Evolutionary conservation across 1,140 invertebrate genomes (phyloP).

Genomic region (Goniozus legneri): DNA sequence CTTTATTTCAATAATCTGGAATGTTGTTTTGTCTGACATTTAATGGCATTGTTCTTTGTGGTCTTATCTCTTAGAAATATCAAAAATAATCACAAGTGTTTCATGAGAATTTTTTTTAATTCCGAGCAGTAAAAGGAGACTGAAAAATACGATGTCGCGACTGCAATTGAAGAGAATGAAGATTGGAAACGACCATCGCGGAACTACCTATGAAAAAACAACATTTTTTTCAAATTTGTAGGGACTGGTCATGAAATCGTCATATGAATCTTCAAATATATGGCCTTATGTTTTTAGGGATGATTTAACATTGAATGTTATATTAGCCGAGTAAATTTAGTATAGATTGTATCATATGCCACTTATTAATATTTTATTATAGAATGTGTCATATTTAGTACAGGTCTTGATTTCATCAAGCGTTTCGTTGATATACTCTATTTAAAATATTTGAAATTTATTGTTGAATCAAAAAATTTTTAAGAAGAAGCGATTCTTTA

Average conservation of each 20-base stretch:
- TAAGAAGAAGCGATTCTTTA: no score
- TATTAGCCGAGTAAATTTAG: conserved; percentile 21
- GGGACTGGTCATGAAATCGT: conserved; percentile 12
- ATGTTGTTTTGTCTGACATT: neutral
- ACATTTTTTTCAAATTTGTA: conserved; percentile 7
- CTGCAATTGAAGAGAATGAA: neutral
- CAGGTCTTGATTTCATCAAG: no score
- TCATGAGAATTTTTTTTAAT: conserved; percentile 14
- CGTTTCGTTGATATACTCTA: no score
- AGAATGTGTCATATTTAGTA: no score
- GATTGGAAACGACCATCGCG: neutral
- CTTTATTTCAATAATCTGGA: neutral
- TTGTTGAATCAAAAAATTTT: no score
- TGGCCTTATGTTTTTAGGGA: conserved; percentile 21
- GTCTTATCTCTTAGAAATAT: neutral
- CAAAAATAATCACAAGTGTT: neutral
- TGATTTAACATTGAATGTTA: conserved; percentile 26
- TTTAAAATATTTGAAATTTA: no score
- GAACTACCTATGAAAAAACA: neutral
- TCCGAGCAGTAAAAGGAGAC: conserved; percentile 12
- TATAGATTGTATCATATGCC: conserved; percentile 24
- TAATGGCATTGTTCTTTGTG: neutral
- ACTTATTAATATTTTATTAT: conserved; percentile 12
- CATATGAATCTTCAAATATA: conserved; percentile 7
- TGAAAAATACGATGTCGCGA: conserved; percentile 2